A percentile compares a stretch with the other conserved stretches of the same genome.
phyloP scores from a whole-genome alignment of 2,888 invertebrate genomes.

The Mellilla xanthometata region DNA sequence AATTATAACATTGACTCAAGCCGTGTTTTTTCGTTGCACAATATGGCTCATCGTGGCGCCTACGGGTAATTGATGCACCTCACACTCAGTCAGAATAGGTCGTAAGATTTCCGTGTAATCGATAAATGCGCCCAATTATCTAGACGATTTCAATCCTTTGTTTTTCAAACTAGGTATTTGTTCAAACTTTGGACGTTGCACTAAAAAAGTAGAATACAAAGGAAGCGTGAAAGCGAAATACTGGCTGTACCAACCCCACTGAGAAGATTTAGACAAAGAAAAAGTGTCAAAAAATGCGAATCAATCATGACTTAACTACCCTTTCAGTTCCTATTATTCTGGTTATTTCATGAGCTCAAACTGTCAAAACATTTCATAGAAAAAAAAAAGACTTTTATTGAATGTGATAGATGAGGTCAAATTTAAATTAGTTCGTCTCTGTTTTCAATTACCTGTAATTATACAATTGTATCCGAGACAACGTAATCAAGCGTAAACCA shows the following conservation, averaged over 20 bases:
- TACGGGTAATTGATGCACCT: conserved; percentile 41
- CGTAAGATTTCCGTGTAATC: conserved; percentile 40
- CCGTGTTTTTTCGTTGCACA: conserved; percentile 58
- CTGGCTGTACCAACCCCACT: too few relatives aligned
- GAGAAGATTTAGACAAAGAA: too few relatives aligned
- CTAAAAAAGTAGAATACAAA: too few relatives aligned
- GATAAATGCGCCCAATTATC: conserved; percentile 34
- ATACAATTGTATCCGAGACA: conserved; percentile 17
- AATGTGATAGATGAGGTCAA: neutral
- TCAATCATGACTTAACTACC: too few relatives aligned
- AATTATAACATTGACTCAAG: conserved; percentile 48
- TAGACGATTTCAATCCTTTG: conserved; percentile 5
- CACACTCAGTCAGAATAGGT: conserved; percentile 13
- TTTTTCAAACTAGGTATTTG: neutral
- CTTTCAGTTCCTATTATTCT: neutral
- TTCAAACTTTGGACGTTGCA: too few relatives aligned
- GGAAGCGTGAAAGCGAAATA: too few relatives aligned
- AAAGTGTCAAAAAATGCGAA: too few relatives aligned
- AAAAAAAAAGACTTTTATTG: neutral
- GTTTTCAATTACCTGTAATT: conserved; percentile 19
- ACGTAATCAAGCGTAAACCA: conserved; percentile 25
- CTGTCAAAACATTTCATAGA: neutral
- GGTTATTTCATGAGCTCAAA: neutral
- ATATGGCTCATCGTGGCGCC: conserved; percentile 38
- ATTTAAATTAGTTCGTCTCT: conserved; percentile 4